Evolutionary conservation across 2,888 invertebrate species (phyloP), one percentile per base, ranked within the genome.

Genomic region (Eugnorisma glareosa): DNA sequence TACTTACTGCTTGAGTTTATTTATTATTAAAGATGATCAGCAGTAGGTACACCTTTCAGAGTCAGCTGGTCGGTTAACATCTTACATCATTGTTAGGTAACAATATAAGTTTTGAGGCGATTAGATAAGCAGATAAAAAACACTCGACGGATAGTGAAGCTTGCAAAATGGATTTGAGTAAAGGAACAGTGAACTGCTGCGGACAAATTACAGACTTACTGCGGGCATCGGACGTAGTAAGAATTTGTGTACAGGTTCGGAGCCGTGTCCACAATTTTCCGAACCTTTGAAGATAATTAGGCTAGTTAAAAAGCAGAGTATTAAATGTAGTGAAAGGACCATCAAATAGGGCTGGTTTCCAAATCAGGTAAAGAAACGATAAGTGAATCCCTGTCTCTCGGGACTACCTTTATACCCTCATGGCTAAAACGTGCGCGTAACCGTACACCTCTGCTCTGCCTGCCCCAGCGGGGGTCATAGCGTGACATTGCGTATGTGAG

Each of bases 331-430:
- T 28, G 10, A 37, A 48, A 67, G 57, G 40, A 24, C 66, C 28
- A 24, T 31, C 0, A 63, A 63, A 28, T 35, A n/a, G 18, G 15
- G 5, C 35, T 64, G 11, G 37, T 28, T 51, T 15, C 35, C 11
- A 79, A 68, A 83, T 83, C 73, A 79, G 59, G 67, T 73, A 59
- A 74, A 35, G 63, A 48, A 66, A 45, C n/a, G 21, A 68, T 73
- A 57, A 43, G 66, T 24, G n/a, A 31, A 59, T 35, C 45, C 13
- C 43, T 28, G 10, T 57, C 61, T 54, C 69, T 1, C 15, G 81
- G 81, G 70, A 35, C 37, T 24, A 40, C 45, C 45, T 24, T 48
- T 66, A 66, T 61, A 45, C 73, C 45, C 59, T 48, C 54, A 35
- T n/a, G 68, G 45, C n/a, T 51, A 24, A 35, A 21, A 35, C 51